These are phyloP conservation scores for Gallinago jamesoni DNA, from an alignment of 2,113 vertebrate species.

Conservation along the genomic window DNA sequence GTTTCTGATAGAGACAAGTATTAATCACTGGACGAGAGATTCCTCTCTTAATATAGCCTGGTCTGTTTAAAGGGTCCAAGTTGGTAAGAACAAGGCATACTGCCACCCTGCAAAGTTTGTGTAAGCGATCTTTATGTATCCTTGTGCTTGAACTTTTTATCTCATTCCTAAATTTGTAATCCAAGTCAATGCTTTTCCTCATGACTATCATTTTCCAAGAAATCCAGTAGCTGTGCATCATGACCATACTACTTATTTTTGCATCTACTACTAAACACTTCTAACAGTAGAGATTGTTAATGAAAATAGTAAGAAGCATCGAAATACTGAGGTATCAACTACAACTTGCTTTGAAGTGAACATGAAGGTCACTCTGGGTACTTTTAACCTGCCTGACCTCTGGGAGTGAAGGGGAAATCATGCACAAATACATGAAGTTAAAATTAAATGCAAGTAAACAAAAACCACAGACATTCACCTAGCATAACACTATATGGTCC, in stretches of 20 bases:
- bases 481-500: background rate
- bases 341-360: constrained; percentile 17
- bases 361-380: background rate
- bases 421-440: background rate
- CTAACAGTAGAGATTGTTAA: background rate
- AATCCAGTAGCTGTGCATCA: background rate
- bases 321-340: background rate
- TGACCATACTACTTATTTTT: background rate
- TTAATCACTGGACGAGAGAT: background rate
- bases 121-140: background rate
- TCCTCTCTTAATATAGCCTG: background rate
- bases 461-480: background rate
- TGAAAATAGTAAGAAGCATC: background rate
- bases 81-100: background rate
- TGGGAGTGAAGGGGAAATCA: background rate
- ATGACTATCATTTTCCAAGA: background rate
- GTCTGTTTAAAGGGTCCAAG: background rate
- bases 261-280: background rate
- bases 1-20: background rate
- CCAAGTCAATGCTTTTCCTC: background rate
- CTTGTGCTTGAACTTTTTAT: background rate
- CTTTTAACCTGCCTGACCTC: background rate
- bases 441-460: constrained; percentile 1
- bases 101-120: background rate
- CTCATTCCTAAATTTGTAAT: background rate